phyloP scores from a whole-genome alignment of 2,797 vertebrate genomes.

The Coregonus sp. region DNA sequence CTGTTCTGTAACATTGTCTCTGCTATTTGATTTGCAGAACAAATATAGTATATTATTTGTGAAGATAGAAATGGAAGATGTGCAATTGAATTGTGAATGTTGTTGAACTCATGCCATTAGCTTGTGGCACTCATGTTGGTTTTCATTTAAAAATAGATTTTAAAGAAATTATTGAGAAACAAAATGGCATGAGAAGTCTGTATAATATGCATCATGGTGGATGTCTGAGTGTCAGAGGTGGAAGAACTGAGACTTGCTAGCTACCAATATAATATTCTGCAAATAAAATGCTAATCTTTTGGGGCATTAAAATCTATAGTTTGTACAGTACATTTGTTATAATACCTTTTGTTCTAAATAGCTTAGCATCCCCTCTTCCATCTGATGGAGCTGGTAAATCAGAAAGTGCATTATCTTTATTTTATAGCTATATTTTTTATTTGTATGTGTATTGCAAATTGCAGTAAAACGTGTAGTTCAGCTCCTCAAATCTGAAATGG shows the following conservation, averaged over 20 bases:
- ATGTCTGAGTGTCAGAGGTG: background rate
- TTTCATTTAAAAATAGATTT: background rate
- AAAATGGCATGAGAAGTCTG: background rate
- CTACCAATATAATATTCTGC: background rate
- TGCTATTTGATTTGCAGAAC: background rate
- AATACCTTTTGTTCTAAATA: background rate
- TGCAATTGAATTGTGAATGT: background rate
- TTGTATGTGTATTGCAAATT: background rate
- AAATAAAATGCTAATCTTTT: background rate
- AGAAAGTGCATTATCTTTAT: slow-evolving; percentile 1
- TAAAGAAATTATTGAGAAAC: background rate
- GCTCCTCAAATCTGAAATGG: background rate
- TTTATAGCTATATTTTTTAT: background rate
- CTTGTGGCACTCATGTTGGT: background rate
- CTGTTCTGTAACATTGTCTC: background rate
- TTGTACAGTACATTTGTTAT: background rate
- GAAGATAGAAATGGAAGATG: background rate
- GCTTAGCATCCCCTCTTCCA: too few species aligned
- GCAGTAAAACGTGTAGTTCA: background rate
- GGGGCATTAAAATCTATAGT: background rate
- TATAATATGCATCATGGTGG: background rate
- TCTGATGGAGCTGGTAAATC: background rate
- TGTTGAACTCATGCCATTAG: background rate
- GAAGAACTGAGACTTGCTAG: background rate
- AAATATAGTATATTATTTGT: background rate